Evolutionary conservation across 2,113 vertebrate genomes (phyloP), one percentile per base, ranked within the genome.

Genomic region (Xiphophorus maculatus): DNA sequence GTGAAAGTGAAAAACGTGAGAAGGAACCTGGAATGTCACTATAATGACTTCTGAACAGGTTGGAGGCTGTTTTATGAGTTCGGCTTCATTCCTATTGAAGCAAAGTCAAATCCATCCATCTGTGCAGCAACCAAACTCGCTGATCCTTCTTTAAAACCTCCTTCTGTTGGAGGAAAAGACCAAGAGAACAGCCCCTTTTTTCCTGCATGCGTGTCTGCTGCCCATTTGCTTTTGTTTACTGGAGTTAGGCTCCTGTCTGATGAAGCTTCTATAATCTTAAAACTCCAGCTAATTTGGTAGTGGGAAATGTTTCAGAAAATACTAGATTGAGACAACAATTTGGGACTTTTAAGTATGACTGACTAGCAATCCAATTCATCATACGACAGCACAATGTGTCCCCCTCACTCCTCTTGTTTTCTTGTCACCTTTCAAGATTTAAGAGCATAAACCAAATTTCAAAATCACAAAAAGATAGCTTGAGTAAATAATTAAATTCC

Each of bases 91-190:
- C 67, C 69, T 66, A 73, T 72, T 66, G 77, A 89, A 69, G 58
- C 37, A 51, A 73, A 87, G 69, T 87, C 63, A 84, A 83, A 92
- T 91, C 78, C 82, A 78, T 75, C 86, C 91, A 90, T 92, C 88
- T 93, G 90, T 84, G 71, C 74, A 69, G 54, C 76, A 79, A 80
- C 82, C 71, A 81, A 70, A 84, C 86, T 86, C 60, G 69, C 69
- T 85, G 87, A 90, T 90, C 87, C 79, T 68, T 42, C 77, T 54
- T 60, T 89, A 86, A 89, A 79, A 61, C 82, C 70, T 78, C 76
- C 89, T 76, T 85, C 89, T 90, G 89, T 68, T 65, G 13, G 72
- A 84, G 77, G 80, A 88, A 86, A 87, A 87, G 73, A 88, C 70
- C 42, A 74, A 66, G 85, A 66, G 51, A 81, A 62, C 28, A 25